Evolutionary conservation across 2,113 vertebrate species (phyloP), one percentile per base, ranked within the genome.

Genomic region (Eclectus roratus): DNA sequence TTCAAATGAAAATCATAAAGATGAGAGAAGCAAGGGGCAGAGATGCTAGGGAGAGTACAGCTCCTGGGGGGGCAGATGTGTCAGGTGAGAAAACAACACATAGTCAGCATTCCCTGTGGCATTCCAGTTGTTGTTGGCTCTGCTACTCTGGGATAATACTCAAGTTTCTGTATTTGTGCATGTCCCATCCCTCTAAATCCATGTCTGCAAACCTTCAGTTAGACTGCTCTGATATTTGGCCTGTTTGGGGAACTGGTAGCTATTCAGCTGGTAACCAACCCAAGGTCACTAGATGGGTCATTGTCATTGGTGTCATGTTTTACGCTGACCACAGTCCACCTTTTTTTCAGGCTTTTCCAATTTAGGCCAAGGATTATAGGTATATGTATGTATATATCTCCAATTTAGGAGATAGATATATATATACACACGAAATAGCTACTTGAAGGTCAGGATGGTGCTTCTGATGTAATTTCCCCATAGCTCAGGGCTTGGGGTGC

Each of bases 21-120:
- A 23, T 47, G 20, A 63, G 58, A 60, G 63, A 49, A 85, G 27
- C 25, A 60, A 53, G 41, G 46, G 61, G 20, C 39, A 76, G 69
- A 61, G 24, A 18, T 1, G 3, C 15, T 31, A 28, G 47, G 43
- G 53, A 78, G 47, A 64, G 63, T 10, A 17, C 41, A 68, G 60
- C 37, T 81, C 24, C 52, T 41, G 41, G 31, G 18, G n/a, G 78
- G 47, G 53, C 25, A 73, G 41, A 13, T 28, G 33, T 1, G 4
- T 69, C 17, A 28, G 46, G 64, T 44, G 46, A 61, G 46, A 56
- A 61, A 61, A 52, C 35, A 76, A 6, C 41, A 35, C 1, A 4
- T 11, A 5, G 28, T 35, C 2, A 1, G 11, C 1, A 0, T 46
- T 78, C 43, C 47, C 33, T 47, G 17, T 10, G 2, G 19, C 65